Percentiles rank a stretch among this genome's conserved stretches.
Conservation (phyloP, 2,888 invertebrate species). For the Heliconius hortense region DNA sequence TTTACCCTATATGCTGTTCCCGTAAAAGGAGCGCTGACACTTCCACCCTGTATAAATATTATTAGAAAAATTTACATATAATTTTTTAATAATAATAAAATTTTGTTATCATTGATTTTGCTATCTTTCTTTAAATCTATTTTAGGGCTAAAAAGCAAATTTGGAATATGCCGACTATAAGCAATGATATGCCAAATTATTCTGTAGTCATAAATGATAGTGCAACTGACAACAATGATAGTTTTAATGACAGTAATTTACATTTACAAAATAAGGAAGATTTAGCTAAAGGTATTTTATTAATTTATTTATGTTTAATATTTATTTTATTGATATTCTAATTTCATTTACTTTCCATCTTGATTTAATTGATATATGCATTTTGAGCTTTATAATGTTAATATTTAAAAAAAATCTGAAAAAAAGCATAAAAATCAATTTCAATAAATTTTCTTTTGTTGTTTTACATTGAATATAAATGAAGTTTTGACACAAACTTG, state of each 20-base stretch:
- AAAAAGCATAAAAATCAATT: too few species aligned
- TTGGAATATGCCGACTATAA: constrained; percentile 14
- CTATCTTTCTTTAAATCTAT: not conserved
- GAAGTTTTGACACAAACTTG: too few species aligned
- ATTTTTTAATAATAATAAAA: too few species aligned
- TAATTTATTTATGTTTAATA: not conserved
- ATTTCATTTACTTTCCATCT: not conserved
- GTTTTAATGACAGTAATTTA: constrained; percentile 14
- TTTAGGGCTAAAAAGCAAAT: constrained; percentile 22
- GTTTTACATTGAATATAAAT: too few species aligned
- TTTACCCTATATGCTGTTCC: too few species aligned
- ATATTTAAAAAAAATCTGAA: too few species aligned
- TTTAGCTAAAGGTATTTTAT: constrained; percentile 9
- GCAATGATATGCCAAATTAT: constrained; percentile 28
- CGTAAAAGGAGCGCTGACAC: too few species aligned
- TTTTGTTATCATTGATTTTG: not conserved
- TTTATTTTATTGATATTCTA: not conserved
- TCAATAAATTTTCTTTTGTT: too few species aligned
- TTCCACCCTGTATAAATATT: too few species aligned
- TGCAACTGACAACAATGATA: constrained; percentile 26
- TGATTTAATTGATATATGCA: too few species aligned
- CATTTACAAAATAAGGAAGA: constrained; percentile 25
- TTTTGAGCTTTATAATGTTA: too few species aligned
- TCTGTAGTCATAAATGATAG: constrained; percentile 32
- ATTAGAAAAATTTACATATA: too few species aligned